A percentile compares a stretch with the other conserved stretches of the same genome.
Evolutionary conservation across 2,888 invertebrate genomes (phyloP).

Genomic region (Caprella mutica): DNA sequence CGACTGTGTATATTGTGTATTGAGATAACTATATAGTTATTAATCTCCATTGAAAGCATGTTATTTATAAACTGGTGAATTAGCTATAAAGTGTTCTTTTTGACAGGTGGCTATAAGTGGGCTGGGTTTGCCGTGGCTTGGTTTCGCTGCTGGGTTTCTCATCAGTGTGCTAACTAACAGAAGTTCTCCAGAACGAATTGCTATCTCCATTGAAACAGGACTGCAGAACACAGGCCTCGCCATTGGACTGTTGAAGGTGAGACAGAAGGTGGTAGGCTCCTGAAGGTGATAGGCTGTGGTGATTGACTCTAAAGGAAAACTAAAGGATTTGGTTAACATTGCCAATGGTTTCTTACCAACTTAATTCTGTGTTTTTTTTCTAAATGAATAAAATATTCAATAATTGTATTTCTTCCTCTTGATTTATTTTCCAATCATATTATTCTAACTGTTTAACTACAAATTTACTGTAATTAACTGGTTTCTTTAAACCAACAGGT

Average conservation of each 20-base stretch:
- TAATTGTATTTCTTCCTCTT: slow-evolving; percentile 5
- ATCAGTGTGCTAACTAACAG: slow-evolving; percentile 51
- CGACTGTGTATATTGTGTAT: too few species aligned
- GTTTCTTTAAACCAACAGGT: slow-evolving; percentile 8
- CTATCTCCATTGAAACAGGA: slow-evolving; percentile 84
- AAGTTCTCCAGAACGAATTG: slow-evolving; percentile 54
- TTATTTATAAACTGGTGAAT: too few species aligned
- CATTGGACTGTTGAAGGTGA: slow-evolving; percentile 71
- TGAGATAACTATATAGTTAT: too few species aligned
- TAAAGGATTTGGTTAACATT: too few species aligned
- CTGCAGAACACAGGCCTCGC: slow-evolving; percentile 88
- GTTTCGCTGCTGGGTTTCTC: slow-evolving; percentile 58
- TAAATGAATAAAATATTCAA: not conserved
- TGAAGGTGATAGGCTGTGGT: too few species aligned
- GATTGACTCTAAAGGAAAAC: too few species aligned
- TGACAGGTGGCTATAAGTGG: slow-evolving; percentile 64
- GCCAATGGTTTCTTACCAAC: too few species aligned
- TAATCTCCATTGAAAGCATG: too few species aligned
- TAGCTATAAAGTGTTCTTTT: not conserved
- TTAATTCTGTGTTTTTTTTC: too few species aligned
- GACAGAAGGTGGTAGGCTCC: too few species aligned
- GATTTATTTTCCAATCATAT: not conserved
- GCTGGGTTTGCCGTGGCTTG: slow-evolving; percentile 67
- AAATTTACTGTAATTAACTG: not conserved
- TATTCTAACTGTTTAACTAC: not conserved